A percentile compares a stretch with the other conserved stretches of the same genome.
These are phyloP conservation scores for human (Homo sapiens) DNA, from an alignment of 2,113 vertebrate genomes.

Conservation along the genomic window DNA sequence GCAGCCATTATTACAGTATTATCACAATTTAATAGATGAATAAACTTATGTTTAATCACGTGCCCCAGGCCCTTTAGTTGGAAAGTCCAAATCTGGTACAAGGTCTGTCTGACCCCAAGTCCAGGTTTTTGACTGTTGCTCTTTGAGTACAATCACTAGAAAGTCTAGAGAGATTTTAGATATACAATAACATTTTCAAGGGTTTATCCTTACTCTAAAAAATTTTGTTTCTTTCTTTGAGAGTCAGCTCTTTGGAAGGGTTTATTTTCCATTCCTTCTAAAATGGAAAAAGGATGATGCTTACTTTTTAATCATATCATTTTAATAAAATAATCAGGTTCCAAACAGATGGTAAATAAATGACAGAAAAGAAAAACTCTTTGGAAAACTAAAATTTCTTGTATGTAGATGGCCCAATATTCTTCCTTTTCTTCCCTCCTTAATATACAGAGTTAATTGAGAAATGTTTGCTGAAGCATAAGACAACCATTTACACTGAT, in stretches of 20 bases:
- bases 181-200: neutral
- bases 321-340: neutral
- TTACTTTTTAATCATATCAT: neutral
- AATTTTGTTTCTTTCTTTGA: neutral
- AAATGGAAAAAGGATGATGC: neutral
- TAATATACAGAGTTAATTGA: conserved; percentile 54
- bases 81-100: neutral
- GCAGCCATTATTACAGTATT: neutral
- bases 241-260: neutral
- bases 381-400: neutral
- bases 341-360: neutral
- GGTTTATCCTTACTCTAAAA: neutral
- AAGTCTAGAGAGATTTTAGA: neutral
- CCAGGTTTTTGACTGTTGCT: neutral
- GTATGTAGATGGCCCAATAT: neutral
- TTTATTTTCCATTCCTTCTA: neutral
- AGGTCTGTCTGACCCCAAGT: neutral
- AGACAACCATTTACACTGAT: conserved; percentile 60
- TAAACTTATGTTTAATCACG: neutral
- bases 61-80: neutral
- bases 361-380: neutral
- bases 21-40: neutral
- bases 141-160: neutral
- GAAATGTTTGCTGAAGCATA: conserved; percentile 64
- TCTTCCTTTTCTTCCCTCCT: neutral